phyloP scores from a whole-genome alignment of 2,113 vertebrate genomes.

The Saccopteryx bilineata region DNA sequence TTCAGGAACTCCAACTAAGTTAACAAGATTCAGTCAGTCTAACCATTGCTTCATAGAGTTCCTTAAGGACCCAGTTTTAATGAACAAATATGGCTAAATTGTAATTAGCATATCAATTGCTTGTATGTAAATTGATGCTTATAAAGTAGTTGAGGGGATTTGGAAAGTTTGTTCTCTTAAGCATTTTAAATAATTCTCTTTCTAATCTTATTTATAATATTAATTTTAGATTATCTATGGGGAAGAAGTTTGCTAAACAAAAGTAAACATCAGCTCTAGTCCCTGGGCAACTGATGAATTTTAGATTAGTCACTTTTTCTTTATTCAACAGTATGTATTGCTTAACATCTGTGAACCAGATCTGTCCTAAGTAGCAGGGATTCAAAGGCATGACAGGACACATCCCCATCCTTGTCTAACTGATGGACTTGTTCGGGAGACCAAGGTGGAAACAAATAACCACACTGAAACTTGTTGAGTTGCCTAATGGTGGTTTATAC shows the following conservation, averaged over 20 bases:
- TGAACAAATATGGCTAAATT: conserved; percentile 69
- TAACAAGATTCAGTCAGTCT: conserved; percentile 66
- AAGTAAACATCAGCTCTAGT: conserved; percentile 65
- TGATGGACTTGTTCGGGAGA: neutral
- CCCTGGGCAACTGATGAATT: conserved; percentile 58
- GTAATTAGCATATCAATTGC: conserved; percentile 72
- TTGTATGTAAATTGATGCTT: conserved; percentile 72
- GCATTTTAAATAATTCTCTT: conserved; percentile 73
- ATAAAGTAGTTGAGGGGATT: conserved; percentile 70
- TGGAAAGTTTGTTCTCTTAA: conserved; percentile 74
- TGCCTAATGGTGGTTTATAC: conserved; percentile 1
- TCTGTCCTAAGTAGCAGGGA: conserved; percentile 36
- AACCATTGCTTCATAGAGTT: conserved; percentile 38
- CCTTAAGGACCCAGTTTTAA: conserved; percentile 71
- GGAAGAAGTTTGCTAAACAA: conserved; percentile 46
- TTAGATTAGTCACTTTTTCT: conserved; percentile 43
- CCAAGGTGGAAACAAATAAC: conserved; percentile 1
- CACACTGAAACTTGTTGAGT: neutral
- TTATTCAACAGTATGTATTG: conserved; percentile 37
- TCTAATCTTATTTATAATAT: conserved; percentile 71
- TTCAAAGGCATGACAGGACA: neutral
- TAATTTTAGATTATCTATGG: conserved; percentile 74
- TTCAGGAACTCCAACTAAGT: conserved; percentile 52
- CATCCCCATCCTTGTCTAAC: neutral
- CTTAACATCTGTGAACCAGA: conserved; percentile 25